Evolutionary conservation across 1,140 invertebrate genomes (phyloP).

Genomic region (Leptopilina clavipes): DNA sequence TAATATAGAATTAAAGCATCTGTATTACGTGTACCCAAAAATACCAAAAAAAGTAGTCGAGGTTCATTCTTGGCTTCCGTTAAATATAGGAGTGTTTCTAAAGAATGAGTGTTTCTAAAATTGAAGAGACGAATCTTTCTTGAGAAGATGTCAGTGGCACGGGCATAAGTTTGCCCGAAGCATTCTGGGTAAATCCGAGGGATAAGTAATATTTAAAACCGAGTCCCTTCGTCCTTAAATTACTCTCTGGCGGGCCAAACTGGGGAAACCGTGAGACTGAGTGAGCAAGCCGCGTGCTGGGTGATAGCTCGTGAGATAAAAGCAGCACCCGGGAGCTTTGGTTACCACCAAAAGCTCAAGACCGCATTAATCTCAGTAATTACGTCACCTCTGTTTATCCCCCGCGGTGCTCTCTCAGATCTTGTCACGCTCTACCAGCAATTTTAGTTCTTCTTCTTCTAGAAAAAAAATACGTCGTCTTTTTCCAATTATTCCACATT

Average conservation of each 20-base stretch:
- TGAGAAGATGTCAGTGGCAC: constrained; percentile 22
- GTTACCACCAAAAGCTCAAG: constrained; percentile 62
- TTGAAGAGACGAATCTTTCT: not conserved
- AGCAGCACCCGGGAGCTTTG: constrained; percentile 55
- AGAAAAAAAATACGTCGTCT: not conserved
- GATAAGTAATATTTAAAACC: constrained; percentile 69
- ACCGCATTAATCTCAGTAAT: constrained; percentile 69
- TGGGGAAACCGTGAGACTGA: constrained; percentile 31
- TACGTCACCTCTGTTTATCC: constrained; percentile 68
- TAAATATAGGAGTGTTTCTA: no score
- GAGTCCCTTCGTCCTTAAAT: constrained; percentile 61
- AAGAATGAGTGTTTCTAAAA: not conserved
- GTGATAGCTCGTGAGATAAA: constrained; percentile 65
- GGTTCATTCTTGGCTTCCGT: no score
- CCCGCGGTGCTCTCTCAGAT: constrained; percentile 45
- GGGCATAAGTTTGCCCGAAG: not conserved
- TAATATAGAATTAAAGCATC: no score
- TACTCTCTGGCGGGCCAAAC: constrained; percentile 60
- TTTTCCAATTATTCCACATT: no score
- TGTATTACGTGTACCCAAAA: no score
- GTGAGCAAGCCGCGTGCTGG: constrained; percentile 46
- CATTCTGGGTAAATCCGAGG: constrained; percentile 52
- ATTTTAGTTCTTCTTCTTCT: not conserved
- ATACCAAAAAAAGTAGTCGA: no score
- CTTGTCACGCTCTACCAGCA: constrained; percentile 27